phyloP scores from a whole-genome alignment of 2,113 vertebrate genomes.

The Shinisaurus crocodilurus region DNA sequence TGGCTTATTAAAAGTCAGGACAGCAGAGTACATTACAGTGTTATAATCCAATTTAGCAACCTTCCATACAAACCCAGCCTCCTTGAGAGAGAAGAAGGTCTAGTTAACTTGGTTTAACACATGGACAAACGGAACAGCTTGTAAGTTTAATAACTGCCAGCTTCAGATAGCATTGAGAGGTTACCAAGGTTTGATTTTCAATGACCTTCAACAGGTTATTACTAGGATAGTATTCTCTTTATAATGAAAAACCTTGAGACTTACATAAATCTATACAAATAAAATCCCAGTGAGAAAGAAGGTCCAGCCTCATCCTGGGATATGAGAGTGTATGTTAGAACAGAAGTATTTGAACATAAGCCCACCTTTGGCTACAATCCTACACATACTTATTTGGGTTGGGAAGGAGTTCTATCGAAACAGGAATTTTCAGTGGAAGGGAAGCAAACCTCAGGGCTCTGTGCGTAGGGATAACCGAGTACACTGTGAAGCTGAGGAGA shows the following conservation, averaged over 20 bases:
- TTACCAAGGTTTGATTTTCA: not conserved
- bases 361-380: not conserved
- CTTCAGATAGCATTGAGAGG: slow-evolving; percentile 3
- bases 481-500: not conserved
- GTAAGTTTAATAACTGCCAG: slow-evolving; percentile 13
- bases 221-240: not conserved
- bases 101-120: slow-evolving; percentile 12
- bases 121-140: not conserved
- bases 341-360: not conserved
- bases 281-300: not conserved
- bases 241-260: not conserved
- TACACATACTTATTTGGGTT: not conserved
- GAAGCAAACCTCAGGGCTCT: not conserved
- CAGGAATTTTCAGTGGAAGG: not conserved
- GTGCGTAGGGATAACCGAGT: not conserved
- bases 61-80: slow-evolving; percentile 4
- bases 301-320: not conserved
- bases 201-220: slow-evolving; percentile 1
- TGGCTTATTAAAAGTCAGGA: slow-evolving; percentile 24
- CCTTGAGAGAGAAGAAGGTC: slow-evolving; percentile 15
- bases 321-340: not conserved
- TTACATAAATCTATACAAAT: not conserved
- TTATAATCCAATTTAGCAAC: slow-evolving; percentile 16
- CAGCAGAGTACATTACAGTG: slow-evolving; percentile 16
- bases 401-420: not conserved